Conservation (phyloP, 2,113 vertebrate genomes). For the Aramus guarauna region DNA sequence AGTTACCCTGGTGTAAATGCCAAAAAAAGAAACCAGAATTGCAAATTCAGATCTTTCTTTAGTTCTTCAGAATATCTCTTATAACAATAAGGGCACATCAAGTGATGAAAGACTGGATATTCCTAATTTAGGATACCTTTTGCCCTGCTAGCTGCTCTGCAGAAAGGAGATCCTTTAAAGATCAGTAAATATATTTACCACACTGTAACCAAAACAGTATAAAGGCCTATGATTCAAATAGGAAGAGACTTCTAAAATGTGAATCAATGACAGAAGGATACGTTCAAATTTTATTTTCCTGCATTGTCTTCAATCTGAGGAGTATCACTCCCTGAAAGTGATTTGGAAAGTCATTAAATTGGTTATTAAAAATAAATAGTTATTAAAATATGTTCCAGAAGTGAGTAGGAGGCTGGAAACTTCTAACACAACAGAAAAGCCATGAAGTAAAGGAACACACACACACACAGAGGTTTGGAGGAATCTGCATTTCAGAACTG, state of each 20-base stretch:
- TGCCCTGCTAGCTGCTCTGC: background rate
- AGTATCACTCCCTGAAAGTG: background rate
- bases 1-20: background rate
- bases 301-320: background rate
- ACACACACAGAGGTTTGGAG: background rate
- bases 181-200: background rate
- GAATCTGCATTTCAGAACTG: background rate
- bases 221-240: background rate
- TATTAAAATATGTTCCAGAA: background rate
- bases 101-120: background rate
- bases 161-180: background rate
- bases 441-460: background rate
- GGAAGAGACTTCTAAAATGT: background rate
- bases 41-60: conserved; percentile 14
- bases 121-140: background rate
- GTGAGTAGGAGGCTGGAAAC: background rate
- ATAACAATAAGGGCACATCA: background rate
- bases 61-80: background rate
- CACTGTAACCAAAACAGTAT: background rate
- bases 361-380: background rate
- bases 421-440: background rate
- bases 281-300: background rate
- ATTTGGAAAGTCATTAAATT: background rate
- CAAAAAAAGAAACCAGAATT: background rate
- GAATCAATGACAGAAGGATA: background rate